Base-by-base conservation (phyloP, 2,888 invertebrate genomes). In the Campoletis raptor region DNA sequence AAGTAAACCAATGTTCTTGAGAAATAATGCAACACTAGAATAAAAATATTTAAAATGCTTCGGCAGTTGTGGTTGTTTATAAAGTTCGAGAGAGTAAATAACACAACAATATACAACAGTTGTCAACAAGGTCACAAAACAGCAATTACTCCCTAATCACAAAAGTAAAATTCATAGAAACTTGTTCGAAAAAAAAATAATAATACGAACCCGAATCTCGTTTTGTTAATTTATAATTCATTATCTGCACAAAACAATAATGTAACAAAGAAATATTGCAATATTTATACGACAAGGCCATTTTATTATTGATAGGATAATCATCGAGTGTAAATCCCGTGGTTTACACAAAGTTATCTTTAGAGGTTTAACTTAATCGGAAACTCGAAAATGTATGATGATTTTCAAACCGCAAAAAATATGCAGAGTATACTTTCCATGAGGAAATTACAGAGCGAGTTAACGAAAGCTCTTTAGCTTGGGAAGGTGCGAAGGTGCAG, bases 401-500 rank as follows among this genome's bases (percentile, higher is more conserved):
- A 64, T 9, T 10, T 64, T 36, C 9, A 48, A 37, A 7, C 21
- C 24, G 6, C 18, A 24, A 72, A 36, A 12, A 69, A 78, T 82
- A 64, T 77, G 30, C 10, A 18, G 37, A 12, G 64, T 37, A 52
- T 21, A 9, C n/a, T 42, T n/a, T 0, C n/a, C 40, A 74, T 21
- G 64, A 57, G 61, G n/a, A 67, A n/a, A 21, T 81, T 64, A 37
- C 12, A 73, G 42, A 18, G 52, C 54, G 78, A 67, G 66, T 66
- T 74, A 66, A 70, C 54, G 36, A 69, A 61, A 42, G 48, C 45
- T 79, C 37, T 76, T 30, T 54, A 66, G 57, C 48, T 70, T 57
- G 42, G 70, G 57, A 80, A 87, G 87, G 89, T 90, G 89, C 89
- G 87, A 90, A 89, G 87, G 89, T 90, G 89, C 89, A 88, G 86